Percentiles rank a stretch among this genome's conserved stretches.
phyloP scores from a whole-genome alignment of 2,113 vertebrate genomes.

The Pseudorhombus dupliciocellatus region DNA sequence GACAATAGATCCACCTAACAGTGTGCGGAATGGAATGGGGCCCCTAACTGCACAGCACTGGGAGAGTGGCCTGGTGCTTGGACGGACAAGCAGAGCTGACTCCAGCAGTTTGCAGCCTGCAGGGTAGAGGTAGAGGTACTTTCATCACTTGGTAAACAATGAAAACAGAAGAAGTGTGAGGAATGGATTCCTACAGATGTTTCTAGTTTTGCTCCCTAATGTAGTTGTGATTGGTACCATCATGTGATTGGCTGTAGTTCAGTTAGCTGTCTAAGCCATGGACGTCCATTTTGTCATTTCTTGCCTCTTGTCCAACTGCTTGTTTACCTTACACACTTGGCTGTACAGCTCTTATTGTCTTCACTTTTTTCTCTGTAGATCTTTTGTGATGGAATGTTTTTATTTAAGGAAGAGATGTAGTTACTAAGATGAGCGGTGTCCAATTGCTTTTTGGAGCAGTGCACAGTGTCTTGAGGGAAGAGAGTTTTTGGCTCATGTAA shows the following conservation, averaged over 20 bases:
- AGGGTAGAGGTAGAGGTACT: neutral
- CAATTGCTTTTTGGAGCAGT: neutral
- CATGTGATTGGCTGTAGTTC: neutral
- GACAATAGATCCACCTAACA: conserved; percentile 16
- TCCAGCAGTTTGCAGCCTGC: conserved; percentile 30
- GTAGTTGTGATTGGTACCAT: neutral
- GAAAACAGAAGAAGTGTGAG: neutral
- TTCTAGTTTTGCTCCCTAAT: neutral
- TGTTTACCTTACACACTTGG: neutral
- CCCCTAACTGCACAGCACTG: conserved; percentile 5
- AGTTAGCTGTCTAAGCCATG: neutral
- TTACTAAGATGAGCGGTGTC: too few species aligned
- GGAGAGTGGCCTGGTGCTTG: conserved; percentile 16
- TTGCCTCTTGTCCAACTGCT: neutral
- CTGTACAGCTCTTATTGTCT: neutral
- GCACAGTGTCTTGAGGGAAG: neutral
- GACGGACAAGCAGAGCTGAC: conserved; percentile 32
- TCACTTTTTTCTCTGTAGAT: too few species aligned
- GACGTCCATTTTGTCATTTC: neutral
- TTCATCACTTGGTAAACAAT: neutral
- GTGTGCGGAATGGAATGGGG: conserved; percentile 8
- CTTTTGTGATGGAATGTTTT: too few species aligned
- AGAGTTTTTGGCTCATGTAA: neutral
- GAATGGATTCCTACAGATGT: neutral
- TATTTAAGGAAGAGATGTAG: too few species aligned